Base-by-base conservation (phyloP, 2,888 invertebrate genomes). In the Melanargia galathea region DNA sequence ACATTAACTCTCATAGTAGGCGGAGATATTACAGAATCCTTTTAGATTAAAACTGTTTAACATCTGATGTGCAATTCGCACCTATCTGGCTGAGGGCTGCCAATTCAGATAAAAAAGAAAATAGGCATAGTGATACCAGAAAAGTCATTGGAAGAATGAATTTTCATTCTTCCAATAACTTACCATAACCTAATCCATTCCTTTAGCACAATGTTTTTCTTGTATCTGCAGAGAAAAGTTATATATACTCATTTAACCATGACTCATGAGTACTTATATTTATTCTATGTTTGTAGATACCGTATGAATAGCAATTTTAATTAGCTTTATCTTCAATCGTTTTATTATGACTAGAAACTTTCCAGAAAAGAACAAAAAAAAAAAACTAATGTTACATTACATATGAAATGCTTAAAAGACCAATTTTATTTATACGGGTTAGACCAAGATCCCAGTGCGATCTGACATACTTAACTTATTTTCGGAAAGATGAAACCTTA, bases 11-110 rank as follows among this genome's bases (percentile, higher is more conserved):
- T 40, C n/a, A 30, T 54, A 54, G 65, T 62, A 62, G 58, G 61
- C 62, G 57, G 43, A 62, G 60, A 60, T 60, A 64, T 63, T 62
- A 58, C 65, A 65, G 62, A 66, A 70, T 70, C 70, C 69, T 63
- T 71, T 71, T 68, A 70, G 57, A 66, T 66, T 63, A 60, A 63
- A 63, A 60, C 56, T 62, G 43, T 62, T 43, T 24, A 24, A 16
- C 40, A 43, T 46, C 26, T 56, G 33, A 48, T 16, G 48, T 48
- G 48, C 16, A 58, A 58, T 58, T 48, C 35, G 35, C 58, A 58
- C 46, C 48, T 48, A 35, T 33, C 46, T 46, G 20, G 22, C 48
- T 48, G 16, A 58, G 58, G 58, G 58, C 46, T 46, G 48, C n/a
- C 48, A 35, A 26, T 35, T 11, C n/a, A 16, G 30, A 26, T 30